These are phyloP conservation scores for Pseudobourletiella spinata DNA, from an alignment of 1,140 invertebrate genomes.

Conservation along the genomic window DNA sequence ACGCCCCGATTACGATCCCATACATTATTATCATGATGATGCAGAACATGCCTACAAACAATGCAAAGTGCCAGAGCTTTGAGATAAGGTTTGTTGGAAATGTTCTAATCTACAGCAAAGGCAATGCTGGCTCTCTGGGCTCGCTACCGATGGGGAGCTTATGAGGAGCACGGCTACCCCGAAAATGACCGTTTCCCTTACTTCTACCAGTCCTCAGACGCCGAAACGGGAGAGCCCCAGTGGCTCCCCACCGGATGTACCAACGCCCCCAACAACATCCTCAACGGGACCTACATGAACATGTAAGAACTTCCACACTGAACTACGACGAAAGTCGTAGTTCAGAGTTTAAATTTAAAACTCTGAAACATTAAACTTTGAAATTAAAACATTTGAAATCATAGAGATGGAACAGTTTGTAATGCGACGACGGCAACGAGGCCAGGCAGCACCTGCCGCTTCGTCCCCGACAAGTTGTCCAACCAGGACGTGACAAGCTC, in stretches of 20 bases:
- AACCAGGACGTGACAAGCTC: conserved; percentile 14
- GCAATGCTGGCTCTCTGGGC: conserved; percentile 23
- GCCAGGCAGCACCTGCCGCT: conserved; percentile 13
- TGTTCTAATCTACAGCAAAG: conserved; percentile 10
- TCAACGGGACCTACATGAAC: conserved; percentile 9
- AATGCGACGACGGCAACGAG: background rate
- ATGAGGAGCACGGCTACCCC: conserved; percentile 25
- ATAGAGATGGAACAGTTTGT: background rate
- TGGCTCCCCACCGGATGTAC: conserved; percentile 20
- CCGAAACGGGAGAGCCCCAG: conserved; percentile 21
- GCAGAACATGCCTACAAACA: background rate
- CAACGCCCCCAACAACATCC: background rate
- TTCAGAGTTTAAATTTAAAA: conserved; percentile 6
- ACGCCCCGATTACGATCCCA: background rate
- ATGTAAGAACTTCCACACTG: conserved; percentile 9
- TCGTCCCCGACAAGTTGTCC: background rate
- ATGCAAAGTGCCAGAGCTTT: background rate
- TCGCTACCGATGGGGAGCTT: conserved; percentile 23
- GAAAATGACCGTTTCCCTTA: conserved; percentile 24
- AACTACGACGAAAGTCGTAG: background rate
- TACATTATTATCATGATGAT: background rate
- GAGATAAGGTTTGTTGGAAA: background rate
- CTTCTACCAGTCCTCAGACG: conserved; percentile 4
- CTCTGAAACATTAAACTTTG: background rate
- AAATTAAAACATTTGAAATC: background rate